These are phyloP conservation scores for Sarcophilus harrisii DNA, from an alignment of 2,797 vertebrate species.

Conservation along the genomic window DNA sequence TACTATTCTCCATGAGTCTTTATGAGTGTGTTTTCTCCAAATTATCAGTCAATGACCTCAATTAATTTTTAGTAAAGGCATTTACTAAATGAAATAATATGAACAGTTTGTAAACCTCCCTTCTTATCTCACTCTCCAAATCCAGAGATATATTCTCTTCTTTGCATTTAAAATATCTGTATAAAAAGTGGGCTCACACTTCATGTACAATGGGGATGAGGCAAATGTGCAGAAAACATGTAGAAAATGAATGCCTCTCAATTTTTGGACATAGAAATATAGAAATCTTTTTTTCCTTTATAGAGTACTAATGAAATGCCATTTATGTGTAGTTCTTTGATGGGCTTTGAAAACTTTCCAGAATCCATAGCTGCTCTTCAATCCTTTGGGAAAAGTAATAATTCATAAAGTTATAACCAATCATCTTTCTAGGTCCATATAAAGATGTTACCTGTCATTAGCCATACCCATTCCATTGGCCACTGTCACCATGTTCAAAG, in stretches of 20 bases:
- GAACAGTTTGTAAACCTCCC: neutral
- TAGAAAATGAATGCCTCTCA: neutral
- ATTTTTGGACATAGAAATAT: neutral
- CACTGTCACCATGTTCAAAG: neutral
- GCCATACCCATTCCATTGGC: neutral
- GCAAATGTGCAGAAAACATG: neutral
- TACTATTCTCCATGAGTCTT: neutral
- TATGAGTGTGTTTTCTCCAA: neutral
- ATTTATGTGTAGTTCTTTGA: neutral
- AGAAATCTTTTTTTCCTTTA: neutral
- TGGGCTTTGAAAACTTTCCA: neutral
- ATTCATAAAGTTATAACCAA: neutral
- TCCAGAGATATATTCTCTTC: neutral
- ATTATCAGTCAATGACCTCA: neutral
- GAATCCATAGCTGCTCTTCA: neutral
- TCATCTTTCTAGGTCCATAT: neutral
- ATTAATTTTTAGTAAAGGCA: neutral
- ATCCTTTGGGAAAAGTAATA: neutral
- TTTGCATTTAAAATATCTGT: neutral
- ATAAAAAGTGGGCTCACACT: neutral
- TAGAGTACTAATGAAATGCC: neutral
- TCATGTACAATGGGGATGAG: neutral
- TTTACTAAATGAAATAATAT: neutral
- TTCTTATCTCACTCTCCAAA: neutral
- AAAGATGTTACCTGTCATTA: neutral